Evolutionary conservation across 2,113 vertebrate species (phyloP), one percentile per base, ranked within the genome.

Genomic region (Vireo altiloquus): DNA sequence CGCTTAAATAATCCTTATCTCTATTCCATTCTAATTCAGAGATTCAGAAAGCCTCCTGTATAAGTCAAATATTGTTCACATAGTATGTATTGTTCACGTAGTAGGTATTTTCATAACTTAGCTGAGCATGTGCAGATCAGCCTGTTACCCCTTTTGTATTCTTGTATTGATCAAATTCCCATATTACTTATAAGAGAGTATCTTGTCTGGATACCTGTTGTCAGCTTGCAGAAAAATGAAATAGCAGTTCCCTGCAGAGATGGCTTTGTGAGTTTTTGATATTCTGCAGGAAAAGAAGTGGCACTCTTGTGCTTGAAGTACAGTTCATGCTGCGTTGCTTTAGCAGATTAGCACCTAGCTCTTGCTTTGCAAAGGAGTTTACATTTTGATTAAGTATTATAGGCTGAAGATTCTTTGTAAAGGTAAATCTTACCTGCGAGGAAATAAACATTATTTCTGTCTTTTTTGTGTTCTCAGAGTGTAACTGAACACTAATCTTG

Each of bases 281-380:
- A 85, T 94, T 90, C 81, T 87, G 9, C 50, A 77, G 70, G 70
- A 91, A 94, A 91, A 85, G 74, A 94, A 94, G 66, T 65, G 68
- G 10, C 66, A 85, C 50, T 92, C 25, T 61, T 89, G 16, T 89
- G 76, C 46, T 18, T 82, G 50, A 88, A 87, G 61, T 74, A 24
- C n/a, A 59, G 57, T 88, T 85, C 82, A 82, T 59, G 54, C 70
- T 90, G 85, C 0, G 10, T 80, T 90, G 61, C 81, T 91, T 85
- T 91, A 71, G 42, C 25, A 94, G 75, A 80, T 89, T 88, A 91
- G 35, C 66, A 66, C 39, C 3, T 11, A 77, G 33, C 24, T 71
- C 68, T 50, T 74, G 33, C 47, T 25, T 80, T 93, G 35, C 50
- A 70, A 74, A 27, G 16, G 27, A 80, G 54, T 70, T 95, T 92